Evolutionary conservation across 92 coral and sea anemone species (phyloP).

Genomic region (Micromussa lordhowensis): DNA sequence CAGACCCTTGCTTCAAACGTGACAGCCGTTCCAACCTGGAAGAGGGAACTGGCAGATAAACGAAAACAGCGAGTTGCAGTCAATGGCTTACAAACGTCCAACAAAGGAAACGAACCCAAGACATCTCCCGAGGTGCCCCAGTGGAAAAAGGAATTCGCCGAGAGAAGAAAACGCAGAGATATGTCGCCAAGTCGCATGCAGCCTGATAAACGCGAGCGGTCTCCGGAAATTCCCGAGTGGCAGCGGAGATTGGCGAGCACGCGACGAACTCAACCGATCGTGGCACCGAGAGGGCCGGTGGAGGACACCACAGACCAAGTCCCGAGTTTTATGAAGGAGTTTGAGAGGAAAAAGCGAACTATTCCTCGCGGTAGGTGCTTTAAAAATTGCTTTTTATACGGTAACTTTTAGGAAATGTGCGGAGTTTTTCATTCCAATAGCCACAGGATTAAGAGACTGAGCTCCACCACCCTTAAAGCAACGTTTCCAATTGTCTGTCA

Average conservation of each 20-base stretch:
- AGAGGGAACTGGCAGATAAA: constrained; percentile 43
- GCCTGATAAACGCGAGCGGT: constrained; percentile 13
- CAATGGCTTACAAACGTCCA: constrained; percentile 20
- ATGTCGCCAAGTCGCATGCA: background rate
- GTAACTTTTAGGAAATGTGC: background rate
- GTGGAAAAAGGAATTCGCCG: constrained; percentile 79
- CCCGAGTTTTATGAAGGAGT: constrained; percentile 90
- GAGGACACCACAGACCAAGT: constrained; percentile 66
- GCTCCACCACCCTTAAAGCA: background rate
- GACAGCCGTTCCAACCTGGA: constrained; percentile 34
- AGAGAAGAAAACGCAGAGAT: constrained; percentile 56
- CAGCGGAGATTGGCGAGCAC: constrained; percentile 23
- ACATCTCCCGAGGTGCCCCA: constrained; percentile 61
- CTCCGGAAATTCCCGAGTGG: constrained; percentile 43
- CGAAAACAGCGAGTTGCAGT: constrained; percentile 38
- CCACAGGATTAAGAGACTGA: background rate
- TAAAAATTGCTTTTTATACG: no score
- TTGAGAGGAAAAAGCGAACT: constrained; percentile 75
- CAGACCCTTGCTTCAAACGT: constrained; percentile 19
- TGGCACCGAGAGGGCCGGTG: constrained; percentile 22
- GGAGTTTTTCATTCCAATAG: background rate
- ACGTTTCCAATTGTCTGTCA: background rate
- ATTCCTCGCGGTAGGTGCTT: constrained; percentile 61
- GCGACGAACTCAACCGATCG: constrained; percentile 34
- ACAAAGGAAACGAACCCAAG: constrained; percentile 68